phyloP scores from a whole-genome alignment of 2,113 vertebrate species.

The Pomatorhinus ruficollis region DNA sequence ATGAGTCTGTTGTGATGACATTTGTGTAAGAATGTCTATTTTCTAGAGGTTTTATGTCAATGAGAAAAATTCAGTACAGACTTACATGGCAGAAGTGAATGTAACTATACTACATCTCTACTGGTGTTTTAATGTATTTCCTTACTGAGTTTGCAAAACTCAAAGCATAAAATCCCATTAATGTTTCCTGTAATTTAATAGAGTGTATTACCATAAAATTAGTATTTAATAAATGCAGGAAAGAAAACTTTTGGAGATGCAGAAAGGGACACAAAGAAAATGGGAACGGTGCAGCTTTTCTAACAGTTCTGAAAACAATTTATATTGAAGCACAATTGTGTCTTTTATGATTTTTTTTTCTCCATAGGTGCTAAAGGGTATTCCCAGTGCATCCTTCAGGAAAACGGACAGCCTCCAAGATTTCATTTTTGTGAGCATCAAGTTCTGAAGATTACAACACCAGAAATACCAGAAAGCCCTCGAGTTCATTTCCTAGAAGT shows the following conservation, averaged over 20 bases:
- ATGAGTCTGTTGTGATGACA: background rate
- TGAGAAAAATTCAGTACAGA: background rate
- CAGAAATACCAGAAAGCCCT: background rate
- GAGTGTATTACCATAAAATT: constrained; percentile 12
- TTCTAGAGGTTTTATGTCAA: background rate
- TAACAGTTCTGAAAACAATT: background rate
- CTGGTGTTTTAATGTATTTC: background rate
- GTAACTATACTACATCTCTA: background rate
- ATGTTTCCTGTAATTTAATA: constrained; percentile 32
- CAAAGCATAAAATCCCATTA: constrained; percentile 13
- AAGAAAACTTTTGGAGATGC: background rate
- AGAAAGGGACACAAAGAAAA: background rate
- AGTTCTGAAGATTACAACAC: background rate
- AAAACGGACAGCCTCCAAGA: background rate
- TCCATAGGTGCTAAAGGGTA: background rate
- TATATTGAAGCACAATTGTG: background rate
- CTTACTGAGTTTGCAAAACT: constrained; percentile 4
- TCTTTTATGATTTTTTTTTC: background rate
- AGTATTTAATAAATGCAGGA: constrained; percentile 40
- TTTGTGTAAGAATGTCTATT: background rate
- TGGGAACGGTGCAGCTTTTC: background rate
- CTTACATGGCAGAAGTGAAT: background rate
- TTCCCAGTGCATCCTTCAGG: background rate
- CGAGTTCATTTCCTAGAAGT: background rate
- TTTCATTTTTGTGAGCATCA: background rate